These are phyloP conservation scores for Serinus canaria DNA, from an alignment of 2,113 vertebrate species.

Conservation along the genomic window DNA sequence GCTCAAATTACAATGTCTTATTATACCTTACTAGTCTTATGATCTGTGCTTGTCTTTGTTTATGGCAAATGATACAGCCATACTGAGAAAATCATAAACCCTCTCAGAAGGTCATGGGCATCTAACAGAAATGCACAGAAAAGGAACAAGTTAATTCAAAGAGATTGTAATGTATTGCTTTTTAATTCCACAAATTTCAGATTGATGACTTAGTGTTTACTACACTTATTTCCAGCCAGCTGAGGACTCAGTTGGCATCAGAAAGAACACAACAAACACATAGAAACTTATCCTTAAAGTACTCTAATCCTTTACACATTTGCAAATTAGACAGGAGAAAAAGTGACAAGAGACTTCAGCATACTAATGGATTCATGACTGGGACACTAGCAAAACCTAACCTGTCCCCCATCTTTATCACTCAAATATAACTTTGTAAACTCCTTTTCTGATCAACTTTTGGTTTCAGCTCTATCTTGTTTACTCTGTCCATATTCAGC, in stretches of 20 bases:
- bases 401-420: neutral
- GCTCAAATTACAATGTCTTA: neutral
- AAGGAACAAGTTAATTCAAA: neutral
- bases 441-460: neutral
- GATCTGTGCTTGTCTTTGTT: neutral
- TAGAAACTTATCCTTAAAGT: neutral
- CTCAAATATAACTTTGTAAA: neutral
- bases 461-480: neutral
- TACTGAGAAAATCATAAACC: neutral
- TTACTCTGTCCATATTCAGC: neutral
- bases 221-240: neutral
- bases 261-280: neutral
- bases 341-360: neutral
- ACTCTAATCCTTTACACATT: neutral
- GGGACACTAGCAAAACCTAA: neutral
- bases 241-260: neutral
- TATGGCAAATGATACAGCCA: neutral
- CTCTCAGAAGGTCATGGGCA: neutral
- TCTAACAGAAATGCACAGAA: neutral
- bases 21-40: no score
- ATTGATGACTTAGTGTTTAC: neutral
- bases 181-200: neutral
- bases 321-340: neutral
- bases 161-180: accelerated
- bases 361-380: neutral